Percentiles rank a stretch among this genome's conserved stretches.
Evolutionary conservation across 2,113 vertebrate genomes (phyloP).

Genomic region (Dromiciops gliroides): DNA sequence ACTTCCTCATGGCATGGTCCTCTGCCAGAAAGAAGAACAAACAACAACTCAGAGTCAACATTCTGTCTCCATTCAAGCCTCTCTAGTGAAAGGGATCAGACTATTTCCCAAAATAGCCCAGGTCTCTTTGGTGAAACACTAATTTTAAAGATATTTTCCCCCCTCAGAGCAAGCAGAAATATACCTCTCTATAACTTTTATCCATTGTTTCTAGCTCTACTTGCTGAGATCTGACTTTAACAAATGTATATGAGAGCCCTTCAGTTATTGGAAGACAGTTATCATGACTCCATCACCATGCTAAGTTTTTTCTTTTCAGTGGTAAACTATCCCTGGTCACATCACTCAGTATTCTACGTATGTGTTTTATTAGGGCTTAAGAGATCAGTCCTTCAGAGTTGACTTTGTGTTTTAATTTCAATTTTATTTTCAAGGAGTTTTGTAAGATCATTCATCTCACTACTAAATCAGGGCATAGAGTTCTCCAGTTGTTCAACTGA

Average conservation of each 20-base stretch:
- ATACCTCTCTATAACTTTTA: not conserved
- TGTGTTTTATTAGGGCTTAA: not conserved
- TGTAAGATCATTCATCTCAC: not conserved
- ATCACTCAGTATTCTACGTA: not conserved
- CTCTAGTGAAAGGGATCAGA: not conserved
- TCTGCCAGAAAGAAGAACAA: no score
- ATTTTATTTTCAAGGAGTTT: conserved; percentile 8
- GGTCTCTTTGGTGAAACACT: not conserved
- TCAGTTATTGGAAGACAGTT: not conserved
- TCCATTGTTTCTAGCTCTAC: not conserved
- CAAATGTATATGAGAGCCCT: not conserved
- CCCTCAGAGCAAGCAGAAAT: not conserved
- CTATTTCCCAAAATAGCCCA: not conserved
- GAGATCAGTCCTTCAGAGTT: not conserved
- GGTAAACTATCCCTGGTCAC: not conserved
- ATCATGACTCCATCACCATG: not conserved
- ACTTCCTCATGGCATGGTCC: no score
- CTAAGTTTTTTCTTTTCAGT: not conserved
- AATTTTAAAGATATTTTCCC: not conserved
- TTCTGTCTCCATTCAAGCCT: not conserved
- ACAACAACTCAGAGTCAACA: not conserved
- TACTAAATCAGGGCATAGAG: not conserved
- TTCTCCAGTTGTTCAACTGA: conserved; percentile 10
- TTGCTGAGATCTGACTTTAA: not conserved
- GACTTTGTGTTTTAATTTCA: not conserved